Evolutionary conservation across 2,113 vertebrate species (phyloP).

Genomic region (Murina feae): DNA sequence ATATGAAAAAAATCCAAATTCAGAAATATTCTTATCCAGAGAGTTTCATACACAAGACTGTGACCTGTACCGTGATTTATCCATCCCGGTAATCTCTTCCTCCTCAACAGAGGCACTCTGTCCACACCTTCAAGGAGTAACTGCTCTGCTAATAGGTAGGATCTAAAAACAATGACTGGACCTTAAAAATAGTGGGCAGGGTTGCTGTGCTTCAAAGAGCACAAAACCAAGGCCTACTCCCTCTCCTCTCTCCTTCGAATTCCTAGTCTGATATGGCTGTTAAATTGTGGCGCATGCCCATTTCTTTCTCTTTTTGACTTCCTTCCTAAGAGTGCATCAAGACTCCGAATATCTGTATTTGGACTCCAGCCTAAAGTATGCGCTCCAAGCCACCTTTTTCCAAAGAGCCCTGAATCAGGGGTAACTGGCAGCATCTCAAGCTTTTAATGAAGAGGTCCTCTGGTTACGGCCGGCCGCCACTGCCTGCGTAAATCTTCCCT

Average conservation of each 20-base stretch:
- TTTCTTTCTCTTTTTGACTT: background rate
- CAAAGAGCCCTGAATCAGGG: background rate
- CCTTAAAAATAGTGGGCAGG: background rate
- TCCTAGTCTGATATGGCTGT: background rate
- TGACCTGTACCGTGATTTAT: background rate
- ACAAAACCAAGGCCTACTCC: background rate
- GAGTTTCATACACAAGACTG: background rate
- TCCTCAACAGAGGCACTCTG: background rate
- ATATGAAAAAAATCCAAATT: background rate
- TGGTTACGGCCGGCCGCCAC: background rate
- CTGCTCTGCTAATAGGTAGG: background rate
- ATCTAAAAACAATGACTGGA: background rate
- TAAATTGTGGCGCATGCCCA: background rate
- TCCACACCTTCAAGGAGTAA: background rate
- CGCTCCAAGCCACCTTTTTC: background rate
- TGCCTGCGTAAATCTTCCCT: background rate
- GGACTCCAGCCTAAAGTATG: background rate
- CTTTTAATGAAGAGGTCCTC: background rate
- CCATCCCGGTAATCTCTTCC: background rate
- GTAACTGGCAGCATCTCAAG: background rate
- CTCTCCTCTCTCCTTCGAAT: background rate
- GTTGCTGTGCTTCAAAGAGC: background rate
- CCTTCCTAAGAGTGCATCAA: background rate
- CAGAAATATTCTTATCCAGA: background rate
- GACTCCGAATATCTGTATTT: background rate